Evolutionary conservation across 2,113 vertebrate genomes (phyloP).

Genomic region (Aldabrachelys gigantea): DNA sequence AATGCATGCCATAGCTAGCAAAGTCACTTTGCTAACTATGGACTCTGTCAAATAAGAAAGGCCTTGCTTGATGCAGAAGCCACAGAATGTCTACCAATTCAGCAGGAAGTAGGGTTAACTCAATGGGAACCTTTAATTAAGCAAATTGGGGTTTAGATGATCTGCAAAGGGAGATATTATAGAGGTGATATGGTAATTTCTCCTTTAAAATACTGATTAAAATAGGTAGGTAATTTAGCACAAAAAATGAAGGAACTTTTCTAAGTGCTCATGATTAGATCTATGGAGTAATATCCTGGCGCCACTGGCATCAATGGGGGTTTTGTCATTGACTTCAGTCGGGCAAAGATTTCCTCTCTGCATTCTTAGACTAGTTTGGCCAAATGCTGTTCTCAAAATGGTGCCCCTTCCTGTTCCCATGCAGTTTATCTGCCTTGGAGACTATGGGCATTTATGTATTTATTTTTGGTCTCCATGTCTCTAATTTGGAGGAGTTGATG

Average conservation of each 20-base stretch:
- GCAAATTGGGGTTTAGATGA: not conserved
- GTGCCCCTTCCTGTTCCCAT: not conserved
- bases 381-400: not conserved
- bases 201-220: not conserved
- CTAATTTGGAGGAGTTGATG: not conserved
- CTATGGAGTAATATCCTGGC: not conserved
- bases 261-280: not conserved
- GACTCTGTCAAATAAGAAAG: not conserved
- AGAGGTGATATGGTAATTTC: not conserved
- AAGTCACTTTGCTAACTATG: not conserved
- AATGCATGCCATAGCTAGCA: not conserved
- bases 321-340: not conserved
- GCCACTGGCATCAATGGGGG: not conserved
- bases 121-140: not conserved
- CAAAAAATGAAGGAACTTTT: not conserved
- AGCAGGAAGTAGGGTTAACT: not conserved
- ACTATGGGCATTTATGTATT: not conserved
- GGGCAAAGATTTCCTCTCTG: not conserved
- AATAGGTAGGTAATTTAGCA: slow-evolving; percentile 8
- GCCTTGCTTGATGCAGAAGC: not conserved
- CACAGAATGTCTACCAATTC: not conserved
- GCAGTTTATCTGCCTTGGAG: not conserved
- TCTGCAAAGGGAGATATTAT: not conserved
- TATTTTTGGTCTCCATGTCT: not conserved
- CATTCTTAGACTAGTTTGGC: not conserved